Conservation (phyloP, 1,140 invertebrate species). For the Anagrus nilaparvatae region DNA sequence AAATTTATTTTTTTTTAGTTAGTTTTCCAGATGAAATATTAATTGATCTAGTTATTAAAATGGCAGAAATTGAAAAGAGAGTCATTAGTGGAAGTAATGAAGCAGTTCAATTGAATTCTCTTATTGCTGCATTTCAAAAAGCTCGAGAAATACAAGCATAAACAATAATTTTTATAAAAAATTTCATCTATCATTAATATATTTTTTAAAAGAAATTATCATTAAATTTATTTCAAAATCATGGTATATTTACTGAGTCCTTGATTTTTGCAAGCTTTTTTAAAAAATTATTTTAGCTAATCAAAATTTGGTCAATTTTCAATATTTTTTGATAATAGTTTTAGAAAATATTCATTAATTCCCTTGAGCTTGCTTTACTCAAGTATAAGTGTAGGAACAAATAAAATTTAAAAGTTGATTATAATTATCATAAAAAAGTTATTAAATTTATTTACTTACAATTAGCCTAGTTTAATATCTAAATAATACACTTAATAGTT, state of each 20-base stretch:
- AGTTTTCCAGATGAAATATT: constrained; percentile 68
- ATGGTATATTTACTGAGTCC: constrained; percentile 4
- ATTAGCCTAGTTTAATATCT: too few species aligned
- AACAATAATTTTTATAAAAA: constrained; percentile 13
- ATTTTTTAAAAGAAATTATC: too few species aligned
- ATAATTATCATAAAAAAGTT: too few species aligned
- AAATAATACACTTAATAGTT: too few species aligned
- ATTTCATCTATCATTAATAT: neutral
- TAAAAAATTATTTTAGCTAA: constrained; percentile 14
- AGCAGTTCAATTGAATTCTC: constrained; percentile 71
- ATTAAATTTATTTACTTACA: too few species aligned
- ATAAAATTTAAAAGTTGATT: too few species aligned
- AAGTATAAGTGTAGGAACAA: too few species aligned
- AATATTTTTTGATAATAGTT: neutral
- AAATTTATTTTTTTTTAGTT: constrained; percentile 50
- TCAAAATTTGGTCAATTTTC: constrained; percentile 1
- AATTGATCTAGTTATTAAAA: constrained; percentile 64
- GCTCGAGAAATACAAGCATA: constrained; percentile 49
- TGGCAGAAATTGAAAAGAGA: constrained; percentile 75
- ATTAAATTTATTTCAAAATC: too few species aligned
- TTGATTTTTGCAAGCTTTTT: constrained; percentile 9
- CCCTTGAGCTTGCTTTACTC: too few species aligned
- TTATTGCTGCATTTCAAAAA: constrained; percentile 69
- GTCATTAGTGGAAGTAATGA: constrained; percentile 69
- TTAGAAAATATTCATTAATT: constrained; percentile 6